phyloP scores from a whole-genome alignment of 2,888 invertebrate species.

The Halictus ligatus region DNA sequence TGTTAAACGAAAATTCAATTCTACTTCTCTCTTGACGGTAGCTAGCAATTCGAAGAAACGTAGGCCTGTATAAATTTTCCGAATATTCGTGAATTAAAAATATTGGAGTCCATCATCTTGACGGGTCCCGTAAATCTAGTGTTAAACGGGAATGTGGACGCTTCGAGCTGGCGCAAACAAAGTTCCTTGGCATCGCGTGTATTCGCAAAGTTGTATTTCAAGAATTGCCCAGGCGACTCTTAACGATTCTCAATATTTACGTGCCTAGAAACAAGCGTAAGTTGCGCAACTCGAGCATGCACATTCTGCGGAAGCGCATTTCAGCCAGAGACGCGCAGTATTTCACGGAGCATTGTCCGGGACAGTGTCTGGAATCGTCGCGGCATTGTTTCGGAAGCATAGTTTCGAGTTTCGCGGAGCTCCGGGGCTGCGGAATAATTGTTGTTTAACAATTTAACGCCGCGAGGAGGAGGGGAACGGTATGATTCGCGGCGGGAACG shows the following conservation, averaged over 20 bases:
- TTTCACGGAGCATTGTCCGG: not conserved
- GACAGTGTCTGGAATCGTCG: constrained; percentile 3
- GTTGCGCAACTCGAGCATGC: not conserved
- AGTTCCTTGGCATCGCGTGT: no score
- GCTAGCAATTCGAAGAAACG: no score
- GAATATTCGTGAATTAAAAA: no score
- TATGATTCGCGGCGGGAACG: not conserved
- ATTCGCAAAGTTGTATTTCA: no score
- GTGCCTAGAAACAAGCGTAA: not conserved
- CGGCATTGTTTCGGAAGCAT: constrained; percentile 3
- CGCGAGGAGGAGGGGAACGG: not conserved
- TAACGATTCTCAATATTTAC: not conserved
- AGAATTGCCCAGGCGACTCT: not conserved
- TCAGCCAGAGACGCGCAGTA: not conserved
- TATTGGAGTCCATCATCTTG: no score
- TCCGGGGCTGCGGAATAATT: not conserved
- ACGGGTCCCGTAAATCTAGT: no score
- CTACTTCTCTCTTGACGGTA: no score
- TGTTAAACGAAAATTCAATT: no score
- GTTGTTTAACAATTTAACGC: constrained; percentile 11
- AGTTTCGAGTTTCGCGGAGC: not conserved
- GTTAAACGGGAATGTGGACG: no score
- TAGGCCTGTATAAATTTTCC: no score
- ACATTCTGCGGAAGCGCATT: not conserved
- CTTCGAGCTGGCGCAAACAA: not conserved